These are phyloP conservation scores for Vulpes ferrilata DNA, from an alignment of 2,113 vertebrate genomes.

Conservation along the genomic window DNA sequence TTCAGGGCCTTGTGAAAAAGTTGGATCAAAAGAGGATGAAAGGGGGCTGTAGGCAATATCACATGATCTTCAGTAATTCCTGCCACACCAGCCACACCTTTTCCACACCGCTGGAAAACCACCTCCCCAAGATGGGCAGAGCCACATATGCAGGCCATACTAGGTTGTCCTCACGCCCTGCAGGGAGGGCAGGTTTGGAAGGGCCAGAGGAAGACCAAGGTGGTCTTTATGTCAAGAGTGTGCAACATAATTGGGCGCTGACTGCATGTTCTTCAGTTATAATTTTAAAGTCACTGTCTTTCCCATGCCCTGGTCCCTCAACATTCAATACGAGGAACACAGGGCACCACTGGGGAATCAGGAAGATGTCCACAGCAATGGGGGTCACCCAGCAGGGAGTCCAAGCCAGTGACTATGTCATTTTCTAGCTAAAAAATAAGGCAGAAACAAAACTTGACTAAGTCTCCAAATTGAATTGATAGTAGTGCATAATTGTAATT, in stretches of 20 bases:
- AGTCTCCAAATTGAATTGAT: background rate
- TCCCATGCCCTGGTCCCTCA: background rate
- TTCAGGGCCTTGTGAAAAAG: background rate
- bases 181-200: background rate
- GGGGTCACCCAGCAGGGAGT: background rate
- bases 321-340: background rate
- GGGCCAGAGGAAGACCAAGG: rapidly evolving
- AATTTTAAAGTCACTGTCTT: background rate
- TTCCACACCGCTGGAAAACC: background rate
- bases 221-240: background rate
- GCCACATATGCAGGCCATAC: rapidly evolving
- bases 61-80: background rate
- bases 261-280: background rate
- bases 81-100: background rate
- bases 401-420: background rate
- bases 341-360: background rate
- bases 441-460: background rate
- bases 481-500: background rate
- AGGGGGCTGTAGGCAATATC: background rate
- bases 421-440: conserved; percentile 11
- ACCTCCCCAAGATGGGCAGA: too few species aligned
- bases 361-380: background rate
- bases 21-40: background rate
- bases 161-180: background rate
- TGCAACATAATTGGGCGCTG: too few species aligned